Base-by-base conservation (phyloP, 2,888 invertebrate genomes). In the Blera fallax region DNA sequence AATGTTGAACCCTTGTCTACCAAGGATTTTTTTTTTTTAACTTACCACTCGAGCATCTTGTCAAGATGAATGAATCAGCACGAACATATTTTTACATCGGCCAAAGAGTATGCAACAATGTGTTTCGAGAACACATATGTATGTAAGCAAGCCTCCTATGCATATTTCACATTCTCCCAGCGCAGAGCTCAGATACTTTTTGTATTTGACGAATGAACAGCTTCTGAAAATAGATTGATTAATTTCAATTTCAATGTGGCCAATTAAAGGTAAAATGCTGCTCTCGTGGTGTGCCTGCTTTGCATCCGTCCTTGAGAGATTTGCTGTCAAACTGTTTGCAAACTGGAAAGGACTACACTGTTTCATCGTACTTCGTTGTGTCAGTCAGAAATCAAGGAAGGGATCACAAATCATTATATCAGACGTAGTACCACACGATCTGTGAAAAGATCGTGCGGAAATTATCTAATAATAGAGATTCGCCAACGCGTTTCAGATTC, bases 21-120 rank as follows among this genome's bases (percentile, higher is more conserved):
- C n/a, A n/a, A n/a, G n/a, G n/a, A n/a, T n/a, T n/a, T n/a, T n/a
- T n/a, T n/a, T n/a, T n/a, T n/a, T n/a, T n/a, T n/a, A n/a, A n/a
- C n/a, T n/a, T n/a, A n/a, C n/a, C n/a, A n/a, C n/a, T n/a, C n/a
- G n/a, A n/a, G n/a, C n/a, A 7, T 37, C 11, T 37, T 10, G 1
- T 4, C 40, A 24, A 14, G 16, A 37, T 16, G n/a, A 21, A 65
- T 50, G 50, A 64, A 48, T 48, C 21, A 50, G 18, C 3, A 5
- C 34, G n/a, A 24, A 29, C 1, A 21, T 8, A 69, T 43, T 69
- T 56, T 56, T 27, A 3, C n/a, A 3, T 54, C 69, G 27, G 69
- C 69, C 69, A 32, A 43, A 69, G 69, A 69, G 56, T 69, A 69
- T 69, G 69, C 69, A 69, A 69, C 69, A 69, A 29, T 56, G 56